phyloP scores from a whole-genome alignment of 2,888 invertebrate species.

The Steromphala cineraria region DNA sequence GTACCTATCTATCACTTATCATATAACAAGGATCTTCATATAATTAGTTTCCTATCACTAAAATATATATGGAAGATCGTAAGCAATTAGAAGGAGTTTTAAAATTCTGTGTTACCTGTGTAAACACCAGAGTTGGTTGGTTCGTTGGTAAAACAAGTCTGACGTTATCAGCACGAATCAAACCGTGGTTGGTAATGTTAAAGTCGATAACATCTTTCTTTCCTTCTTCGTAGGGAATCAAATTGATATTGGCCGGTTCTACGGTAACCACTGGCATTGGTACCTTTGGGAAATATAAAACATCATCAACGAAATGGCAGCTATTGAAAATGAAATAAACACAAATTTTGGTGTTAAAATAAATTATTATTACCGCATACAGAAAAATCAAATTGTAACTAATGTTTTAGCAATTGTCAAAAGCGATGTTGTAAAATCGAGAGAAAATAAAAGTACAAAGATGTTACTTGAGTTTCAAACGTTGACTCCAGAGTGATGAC shows the following conservation, averaged over 20 bases:
- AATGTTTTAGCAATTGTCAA: too few species aligned
- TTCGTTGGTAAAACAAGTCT: slow-evolving; percentile 40
- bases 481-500: slow-evolving; percentile 53
- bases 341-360: too few species aligned
- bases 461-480: slow-evolving; percentile 52
- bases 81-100: too few species aligned
- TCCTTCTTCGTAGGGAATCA: slow-evolving; percentile 41
- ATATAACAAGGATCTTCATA: too few species aligned
- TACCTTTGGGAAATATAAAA: slow-evolving; percentile 32
- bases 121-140: slow-evolving; percentile 49
- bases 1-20: too few species aligned
- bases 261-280: slow-evolving; percentile 60
- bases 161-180: slow-evolving; percentile 53
- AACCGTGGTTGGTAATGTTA: slow-evolving; percentile 53
- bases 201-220: slow-evolving; percentile 40
- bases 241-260: slow-evolving; percentile 42
- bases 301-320: too few species aligned
- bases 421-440: too few species aligned
- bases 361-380: too few species aligned
- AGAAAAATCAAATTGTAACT: too few species aligned
- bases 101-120: slow-evolving; percentile 40
- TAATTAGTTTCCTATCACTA: too few species aligned
- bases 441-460: not conserved
- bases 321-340: too few species aligned
- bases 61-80: too few species aligned